Base-by-base conservation (phyloP, 2,888 invertebrate genomes). In the Trichopoda pennipes region DNA sequence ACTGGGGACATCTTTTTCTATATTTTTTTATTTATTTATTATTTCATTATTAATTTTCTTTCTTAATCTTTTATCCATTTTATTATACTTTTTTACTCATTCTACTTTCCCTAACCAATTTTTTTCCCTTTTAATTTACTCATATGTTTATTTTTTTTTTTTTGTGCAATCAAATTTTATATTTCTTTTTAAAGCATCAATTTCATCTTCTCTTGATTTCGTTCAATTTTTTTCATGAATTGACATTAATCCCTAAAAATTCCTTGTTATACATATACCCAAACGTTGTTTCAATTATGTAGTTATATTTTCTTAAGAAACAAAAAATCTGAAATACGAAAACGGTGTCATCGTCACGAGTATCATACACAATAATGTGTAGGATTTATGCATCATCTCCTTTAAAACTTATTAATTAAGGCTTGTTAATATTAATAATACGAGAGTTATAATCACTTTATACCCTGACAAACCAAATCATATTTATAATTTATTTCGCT, bases 301-400 rank as follows among this genome's bases (percentile, higher is more conserved):
- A 28, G 2, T 2, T 3, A 28, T 28, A 38, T 38, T 38, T 38
- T 38, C 32, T 6, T 10, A 38, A 38, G 9, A 44, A 55, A 55
- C 4, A 38, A 56, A 58, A 23, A 12, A 53, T 28, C 23, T 32
- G 3, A 10, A 53, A 35, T 23, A 19, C 16, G n/a, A n/a, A 44
- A 82, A 56, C 61, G 44, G 75, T 79, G 72, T 68, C 75, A 82
- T n/a, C 55, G 56, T 75, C 47, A 55, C 44, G 23, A 38, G 60
- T 19, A 72, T 17, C 53, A 47, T 10, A 28, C 19, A 53, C 42
- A 53, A 47, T 28, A 16, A 58, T 63, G 51, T 72, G 72, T 68
- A 88, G 89, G 89, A 89, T 86, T 88, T 87, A 88, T 89, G 89
- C 89, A 85, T 87, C 87, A 89, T 88, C 86, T 88, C 86, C 87